phyloP scores from a whole-genome alignment of 2,888 invertebrate species.

The Autographa gamma region DNA sequence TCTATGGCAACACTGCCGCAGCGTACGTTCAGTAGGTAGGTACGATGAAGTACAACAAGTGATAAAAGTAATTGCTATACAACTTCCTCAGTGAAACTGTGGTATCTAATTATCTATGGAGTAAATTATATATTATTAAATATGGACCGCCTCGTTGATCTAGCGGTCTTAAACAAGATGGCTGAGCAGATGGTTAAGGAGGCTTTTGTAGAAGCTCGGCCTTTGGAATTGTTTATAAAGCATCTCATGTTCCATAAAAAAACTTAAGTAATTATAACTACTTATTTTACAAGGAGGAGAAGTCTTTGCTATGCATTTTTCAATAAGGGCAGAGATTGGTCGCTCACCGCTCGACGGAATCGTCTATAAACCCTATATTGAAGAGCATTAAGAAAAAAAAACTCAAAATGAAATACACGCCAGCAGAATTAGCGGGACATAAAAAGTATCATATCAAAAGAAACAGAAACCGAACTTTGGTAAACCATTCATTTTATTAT shows the following conservation, averaged over 20 bases:
- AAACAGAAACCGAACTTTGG: too few relatives aligned
- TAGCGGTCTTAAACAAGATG: background rate
- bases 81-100: conserved; percentile 20
- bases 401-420: too few relatives aligned
- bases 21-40: background rate
- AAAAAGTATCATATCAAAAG: too few relatives aligned
- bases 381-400: too few relatives aligned
- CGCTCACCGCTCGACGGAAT: too few relatives aligned
- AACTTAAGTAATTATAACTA: background rate
- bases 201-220: background rate
- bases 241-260: background rate
- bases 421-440: too few relatives aligned
- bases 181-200: background rate
- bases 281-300: background rate
- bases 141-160: conserved; percentile 10
- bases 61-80: conserved; percentile 14
- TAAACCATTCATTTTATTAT: too few relatives aligned
- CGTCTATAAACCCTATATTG: too few relatives aligned
- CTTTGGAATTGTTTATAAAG: background rate
- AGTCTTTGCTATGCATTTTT: too few relatives aligned
- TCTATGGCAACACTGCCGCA: background rate
- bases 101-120: conserved; percentile 3
- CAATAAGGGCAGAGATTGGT: too few relatives aligned
- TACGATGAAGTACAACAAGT: conserved; percentile 10
- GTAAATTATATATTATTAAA: conserved; percentile 10